Conservation (phyloP, 1,140 invertebrate species). For the Lordiphosa stackelbergi region DNA sequence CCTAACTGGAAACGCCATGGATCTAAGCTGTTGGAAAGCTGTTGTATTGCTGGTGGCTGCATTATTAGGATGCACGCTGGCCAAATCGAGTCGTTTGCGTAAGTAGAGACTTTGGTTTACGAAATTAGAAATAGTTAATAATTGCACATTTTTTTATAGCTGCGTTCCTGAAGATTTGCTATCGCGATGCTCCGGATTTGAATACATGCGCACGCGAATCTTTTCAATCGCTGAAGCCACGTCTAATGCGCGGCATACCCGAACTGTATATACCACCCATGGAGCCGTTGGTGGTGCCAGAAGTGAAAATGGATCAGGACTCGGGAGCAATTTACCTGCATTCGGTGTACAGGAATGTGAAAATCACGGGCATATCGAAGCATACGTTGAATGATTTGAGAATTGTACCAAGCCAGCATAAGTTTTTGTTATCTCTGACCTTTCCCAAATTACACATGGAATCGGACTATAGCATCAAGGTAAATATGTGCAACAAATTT, state of each 20-base stretch:
- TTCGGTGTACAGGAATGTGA: conserved; percentile 61
- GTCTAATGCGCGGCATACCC: conserved; percentile 80
- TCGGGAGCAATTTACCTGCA: conserved; percentile 69
- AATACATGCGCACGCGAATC: conserved; percentile 80
- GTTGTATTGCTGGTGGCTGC: conserved; percentile 28
- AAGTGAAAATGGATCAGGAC: conserved; percentile 77
- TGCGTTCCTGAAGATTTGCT: conserved; percentile 80
- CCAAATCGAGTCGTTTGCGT: conserved; percentile 37
- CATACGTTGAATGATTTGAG: conserved; percentile 71
- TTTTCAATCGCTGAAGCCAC: conserved; percentile 78
- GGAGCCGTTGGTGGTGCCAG: conserved; percentile 80
- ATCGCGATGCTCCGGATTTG: conserved; percentile 80
- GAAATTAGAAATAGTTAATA: too few species aligned
- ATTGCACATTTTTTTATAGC: too few species aligned
- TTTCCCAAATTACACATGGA: conserved; percentile 80
- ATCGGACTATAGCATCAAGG: conserved; percentile 79
- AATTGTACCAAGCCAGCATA: conserved; percentile 79
- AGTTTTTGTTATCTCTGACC: conserved; percentile 78
- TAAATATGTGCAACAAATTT: conserved; percentile 73
- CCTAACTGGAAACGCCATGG: conserved; percentile 20
- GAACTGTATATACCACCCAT: conserved; percentile 82
- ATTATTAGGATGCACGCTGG: conserved; percentile 3
- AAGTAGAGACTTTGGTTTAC: conserved; percentile 16
- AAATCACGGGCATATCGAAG: conserved; percentile 60
- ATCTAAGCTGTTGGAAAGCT: conserved; percentile 5